A percentile compares a stretch with the other conserved stretches of the same genome.
Conservation (phyloP, 1,140 invertebrate genomes). For the Pseudobourletiella spinata region DNA sequence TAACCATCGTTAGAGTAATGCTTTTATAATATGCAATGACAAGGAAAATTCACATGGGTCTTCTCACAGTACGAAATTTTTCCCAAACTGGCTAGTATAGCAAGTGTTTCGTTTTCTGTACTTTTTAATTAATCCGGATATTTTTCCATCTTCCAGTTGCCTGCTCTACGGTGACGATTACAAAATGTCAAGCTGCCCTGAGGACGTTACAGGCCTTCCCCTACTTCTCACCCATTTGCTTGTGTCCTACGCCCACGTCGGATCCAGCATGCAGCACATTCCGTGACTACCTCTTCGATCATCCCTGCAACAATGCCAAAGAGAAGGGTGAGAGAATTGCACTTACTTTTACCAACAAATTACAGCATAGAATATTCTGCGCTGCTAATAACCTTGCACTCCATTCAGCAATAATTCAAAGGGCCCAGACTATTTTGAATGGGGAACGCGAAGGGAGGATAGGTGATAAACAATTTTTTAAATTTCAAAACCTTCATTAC, state of each 20-base stretch:
- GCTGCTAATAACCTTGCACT: neutral
- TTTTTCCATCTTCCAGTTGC: constrained; percentile 57
- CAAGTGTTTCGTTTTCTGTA: too few species aligned
- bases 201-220: constrained; percentile 77
- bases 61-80: too few species aligned
- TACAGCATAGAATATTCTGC: neutral
- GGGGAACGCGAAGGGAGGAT: too few species aligned
- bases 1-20: too few species aligned
- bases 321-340: constrained; percentile 72
- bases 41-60: too few species aligned
- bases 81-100: too few species aligned
- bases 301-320: constrained; percentile 75
- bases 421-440: too few species aligned
- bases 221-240: constrained; percentile 83
- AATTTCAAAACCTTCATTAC: too few species aligned
- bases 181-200: constrained; percentile 79
- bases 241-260: constrained; percentile 69
- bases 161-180: constrained; percentile 81
- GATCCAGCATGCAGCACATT: constrained; percentile 86
- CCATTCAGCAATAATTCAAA: too few species aligned
- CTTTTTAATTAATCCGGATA: neutral
- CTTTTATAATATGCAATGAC: too few species aligned
- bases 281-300: constrained; percentile 81
- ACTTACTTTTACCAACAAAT: neutral
- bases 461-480: too few species aligned